Evolutionary conservation across 1,140 invertebrate species (phyloP).

Genomic region (Vanessa tameamea): DNA sequence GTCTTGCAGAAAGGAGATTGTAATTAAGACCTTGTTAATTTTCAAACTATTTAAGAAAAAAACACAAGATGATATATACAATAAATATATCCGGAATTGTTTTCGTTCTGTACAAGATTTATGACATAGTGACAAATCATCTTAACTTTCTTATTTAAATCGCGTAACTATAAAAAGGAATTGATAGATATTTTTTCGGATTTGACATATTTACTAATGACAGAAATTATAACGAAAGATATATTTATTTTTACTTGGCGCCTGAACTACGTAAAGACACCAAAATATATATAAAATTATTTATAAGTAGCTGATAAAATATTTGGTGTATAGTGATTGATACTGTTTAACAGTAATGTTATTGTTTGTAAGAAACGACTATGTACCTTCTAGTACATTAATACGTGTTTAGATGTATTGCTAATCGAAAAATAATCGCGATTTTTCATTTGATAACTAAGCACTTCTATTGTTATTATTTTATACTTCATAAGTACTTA

Average conservation of each 20-base stretch:
- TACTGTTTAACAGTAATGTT: constrained; percentile 77
- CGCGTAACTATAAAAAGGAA: not conserved
- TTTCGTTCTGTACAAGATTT: no score
- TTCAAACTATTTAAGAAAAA: no score
- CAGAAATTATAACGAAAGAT: constrained; percentile 14
- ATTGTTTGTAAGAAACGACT: constrained; percentile 67
- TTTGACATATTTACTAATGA: constrained; percentile 25
- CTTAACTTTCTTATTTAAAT: not conserved
- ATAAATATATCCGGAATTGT: no score
- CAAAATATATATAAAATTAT: constrained; percentile 52
- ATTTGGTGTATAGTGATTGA: constrained; percentile 71
- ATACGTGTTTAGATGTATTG: constrained; percentile 22
- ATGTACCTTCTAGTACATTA: constrained; percentile 46
- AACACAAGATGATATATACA: no score
- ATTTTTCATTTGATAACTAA: no score
- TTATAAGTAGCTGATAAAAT: constrained; percentile 62
- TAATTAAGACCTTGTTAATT: no score
- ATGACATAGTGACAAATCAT: not conserved
- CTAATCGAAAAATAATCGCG: constrained; percentile 13
- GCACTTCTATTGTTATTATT: no score
- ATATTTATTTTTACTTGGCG: constrained; percentile 54
- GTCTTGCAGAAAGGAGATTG: no score
- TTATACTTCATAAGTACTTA: no score
- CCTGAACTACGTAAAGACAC: constrained; percentile 70
- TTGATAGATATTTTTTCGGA: constrained; percentile 20